Evolutionary conservation across 1,140 invertebrate species (phyloP).

Genomic region (Ostrea denselamellosa): DNA sequence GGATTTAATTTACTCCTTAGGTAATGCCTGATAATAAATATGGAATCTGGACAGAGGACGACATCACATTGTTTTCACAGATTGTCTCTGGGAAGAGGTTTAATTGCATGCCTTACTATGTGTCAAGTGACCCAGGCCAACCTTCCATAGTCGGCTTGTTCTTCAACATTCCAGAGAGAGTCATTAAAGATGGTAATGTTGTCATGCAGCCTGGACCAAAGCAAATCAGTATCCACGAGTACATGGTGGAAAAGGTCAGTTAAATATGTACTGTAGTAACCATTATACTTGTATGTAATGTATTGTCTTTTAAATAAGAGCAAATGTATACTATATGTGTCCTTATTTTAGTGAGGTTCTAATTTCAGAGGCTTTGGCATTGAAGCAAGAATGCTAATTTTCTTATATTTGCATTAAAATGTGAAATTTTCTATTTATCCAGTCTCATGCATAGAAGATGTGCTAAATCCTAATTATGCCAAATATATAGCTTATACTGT

Average conservation of each 20-base stretch:
- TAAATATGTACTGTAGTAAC: background rate
- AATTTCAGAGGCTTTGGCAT: too few species aligned
- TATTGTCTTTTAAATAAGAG: too few species aligned
- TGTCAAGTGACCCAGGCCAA: slow-evolving; percentile 17
- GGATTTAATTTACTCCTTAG: slow-evolving; percentile 34
- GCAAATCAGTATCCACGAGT: slow-evolving; percentile 46
- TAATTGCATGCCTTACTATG: slow-evolving; percentile 48
- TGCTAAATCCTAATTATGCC: too few species aligned
- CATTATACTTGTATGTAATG: background rate
- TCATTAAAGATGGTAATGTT: background rate
- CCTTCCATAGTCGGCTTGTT: slow-evolving; percentile 55
- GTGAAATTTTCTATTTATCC: too few species aligned
- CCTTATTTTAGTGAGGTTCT: too few species aligned
- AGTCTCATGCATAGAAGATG: too few species aligned
- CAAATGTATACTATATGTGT: too few species aligned
- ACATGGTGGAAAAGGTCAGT: slow-evolving; percentile 35
- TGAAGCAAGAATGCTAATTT: too few species aligned
- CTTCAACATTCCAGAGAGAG: slow-evolving; percentile 30
- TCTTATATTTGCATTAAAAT: too few species aligned
- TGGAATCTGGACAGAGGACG: slow-evolving; percentile 61
- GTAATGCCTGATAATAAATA: slow-evolving; percentile 59
- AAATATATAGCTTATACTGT: too few species aligned
- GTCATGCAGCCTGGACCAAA: slow-evolving; percentile 7
- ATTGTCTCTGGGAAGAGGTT: slow-evolving; percentile 47
- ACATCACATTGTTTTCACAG: slow-evolving; percentile 52